Evolutionary conservation across 2,797 vertebrate species (phyloP).

Genomic region (Centroberyx gerrardi): DNA sequence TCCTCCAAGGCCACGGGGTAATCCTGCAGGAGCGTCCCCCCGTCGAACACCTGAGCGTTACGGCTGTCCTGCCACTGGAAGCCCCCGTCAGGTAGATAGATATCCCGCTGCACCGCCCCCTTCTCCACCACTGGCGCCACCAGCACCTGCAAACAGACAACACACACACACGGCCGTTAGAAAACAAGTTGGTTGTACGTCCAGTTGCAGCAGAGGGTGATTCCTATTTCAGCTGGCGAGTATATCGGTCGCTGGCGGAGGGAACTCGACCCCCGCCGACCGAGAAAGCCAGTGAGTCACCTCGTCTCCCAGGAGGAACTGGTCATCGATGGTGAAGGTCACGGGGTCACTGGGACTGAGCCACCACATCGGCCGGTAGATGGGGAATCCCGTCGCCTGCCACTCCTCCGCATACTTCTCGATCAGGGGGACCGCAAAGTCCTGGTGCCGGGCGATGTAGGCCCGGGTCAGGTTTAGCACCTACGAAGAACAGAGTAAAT

Average conservation of each 20-base stretch:
- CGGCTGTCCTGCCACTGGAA: conserved; percentile 90
- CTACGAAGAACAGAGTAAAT: conserved; percentile 64
- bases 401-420: conserved; percentile 89
- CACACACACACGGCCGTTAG: conserved; percentile 5
- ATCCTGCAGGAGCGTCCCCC: conserved; percentile 88
- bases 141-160: conserved; percentile 85
- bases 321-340: conserved; percentile 90
- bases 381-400: conserved; percentile 84
- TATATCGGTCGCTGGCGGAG: conserved; percentile 19
- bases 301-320: conserved; percentile 94
- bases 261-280: conserved; percentile 34
- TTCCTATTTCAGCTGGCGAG: conserved; percentile 26
- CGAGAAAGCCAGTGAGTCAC: conserved; percentile 73
- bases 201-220: conserved; percentile 24
- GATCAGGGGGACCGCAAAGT: conserved; percentile 88
- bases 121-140: conserved; percentile 92
- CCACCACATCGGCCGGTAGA: conserved; percentile 94
- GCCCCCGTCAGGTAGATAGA: conserved; percentile 90
- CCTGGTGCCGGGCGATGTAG: conserved; percentile 88
- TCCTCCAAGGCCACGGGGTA: conserved; percentile 88
- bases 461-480: conserved; percentile 89
- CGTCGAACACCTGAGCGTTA: conserved; percentile 89
- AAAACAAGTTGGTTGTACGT: conserved; percentile 38
- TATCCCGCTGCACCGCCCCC: conserved; percentile 86
- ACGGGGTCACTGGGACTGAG: conserved; percentile 88